Percentiles rank a stretch among this genome's conserved stretches.
Evolutionary conservation across 2,888 invertebrate species (phyloP).

Genomic region (Polydrusus pterygomalis): DNA sequence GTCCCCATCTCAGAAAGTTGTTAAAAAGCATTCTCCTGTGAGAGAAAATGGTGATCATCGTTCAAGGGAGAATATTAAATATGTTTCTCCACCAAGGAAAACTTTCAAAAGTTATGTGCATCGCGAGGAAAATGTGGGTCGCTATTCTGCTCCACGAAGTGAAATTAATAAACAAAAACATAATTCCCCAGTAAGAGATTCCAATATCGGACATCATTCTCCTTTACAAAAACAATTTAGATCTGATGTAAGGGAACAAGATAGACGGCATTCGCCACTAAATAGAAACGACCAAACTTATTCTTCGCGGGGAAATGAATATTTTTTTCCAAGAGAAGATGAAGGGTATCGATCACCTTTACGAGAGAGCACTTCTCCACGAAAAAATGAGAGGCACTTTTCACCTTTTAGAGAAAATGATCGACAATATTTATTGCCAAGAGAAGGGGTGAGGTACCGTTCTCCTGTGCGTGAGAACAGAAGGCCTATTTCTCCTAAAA

Average conservation of each 20-base stretch:
- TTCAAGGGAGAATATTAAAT: conserved; percentile 8
- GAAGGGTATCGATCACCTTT: conserved; percentile 4
- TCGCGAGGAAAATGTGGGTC: neutral
- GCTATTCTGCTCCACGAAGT: neutral
- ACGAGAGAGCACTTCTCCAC: neutral
- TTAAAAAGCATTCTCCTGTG: neutral
- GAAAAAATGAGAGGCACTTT: neutral
- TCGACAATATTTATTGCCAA: neutral
- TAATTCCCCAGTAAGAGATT: neutral
- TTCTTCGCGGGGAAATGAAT: neutral
- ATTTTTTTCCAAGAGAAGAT: conserved; percentile 7
- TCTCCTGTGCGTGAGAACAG: conserved; percentile 3
- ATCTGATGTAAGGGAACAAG: neutral
- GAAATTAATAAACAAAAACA: neutral
- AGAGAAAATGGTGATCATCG: neutral
- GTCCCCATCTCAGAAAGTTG: neutral
- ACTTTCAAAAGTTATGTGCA: no score
- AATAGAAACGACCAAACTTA: conserved; percentile 2
- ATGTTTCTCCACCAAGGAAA: neutral
- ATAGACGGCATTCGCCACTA: conserved; percentile 2
- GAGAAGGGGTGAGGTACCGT: neutral
- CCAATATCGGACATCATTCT: neutral
- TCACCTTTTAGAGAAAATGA: conserved; percentile 2
- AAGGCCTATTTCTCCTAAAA: conserved; percentile 22
- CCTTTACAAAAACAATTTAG: conserved; percentile 3